Evolutionary conservation across 2,888 invertebrate species (phyloP), one percentile per base, ranked within the genome.

Genomic region (Orchesella flavescens): DNA sequence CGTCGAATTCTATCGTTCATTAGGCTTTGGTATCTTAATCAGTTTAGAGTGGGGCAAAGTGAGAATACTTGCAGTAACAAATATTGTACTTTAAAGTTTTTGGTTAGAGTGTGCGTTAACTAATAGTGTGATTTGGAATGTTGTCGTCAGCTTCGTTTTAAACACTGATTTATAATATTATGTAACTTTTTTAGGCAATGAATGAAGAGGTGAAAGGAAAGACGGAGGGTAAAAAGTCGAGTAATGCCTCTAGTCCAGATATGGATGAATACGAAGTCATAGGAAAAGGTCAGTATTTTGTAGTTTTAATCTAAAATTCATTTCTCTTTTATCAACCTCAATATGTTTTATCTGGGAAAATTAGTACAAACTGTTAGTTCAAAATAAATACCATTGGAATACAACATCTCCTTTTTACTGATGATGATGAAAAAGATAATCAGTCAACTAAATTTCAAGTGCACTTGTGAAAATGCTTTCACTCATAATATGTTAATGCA

Each of bases 231-330:
- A 81, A 84, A 74, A 81, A 84, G 53, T 72, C 77, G 4, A 84
- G 77, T 72, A 84, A 71, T 59, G 76, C 85, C 49, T 87, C 87
- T 19, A 86, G 86, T 81, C 88, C 88, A 12, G 88, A 88, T 71
- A 85, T 88, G 85, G 87, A 88, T 3, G 88, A 88, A 17, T 87
- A 88, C 65, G 88, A 88, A 86, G 87, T 87, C 63, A 78, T 87
- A 73, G 83, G 76, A 55, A 80, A 87, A 86, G 84, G 85, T 87
- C 71, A 77, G 53, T 63, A 43, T 46, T 34, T 34, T 34, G 7
- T 7, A n/a, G n/a, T n/a, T n/a, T n/a, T n/a, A n/a, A n/a, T n/a
- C n/a, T n/a, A n/a, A n/a, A n/a, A n/a, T n/a, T n/a, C n/a, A n/a
- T n/a, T n/a, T n/a, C n/a, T n/a, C n/a, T n/a, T n/a, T n/a, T n/a